phyloP scores from a whole-genome alignment of 2,113 vertebrate genomes.

The Rhabdornis inornatus region DNA sequence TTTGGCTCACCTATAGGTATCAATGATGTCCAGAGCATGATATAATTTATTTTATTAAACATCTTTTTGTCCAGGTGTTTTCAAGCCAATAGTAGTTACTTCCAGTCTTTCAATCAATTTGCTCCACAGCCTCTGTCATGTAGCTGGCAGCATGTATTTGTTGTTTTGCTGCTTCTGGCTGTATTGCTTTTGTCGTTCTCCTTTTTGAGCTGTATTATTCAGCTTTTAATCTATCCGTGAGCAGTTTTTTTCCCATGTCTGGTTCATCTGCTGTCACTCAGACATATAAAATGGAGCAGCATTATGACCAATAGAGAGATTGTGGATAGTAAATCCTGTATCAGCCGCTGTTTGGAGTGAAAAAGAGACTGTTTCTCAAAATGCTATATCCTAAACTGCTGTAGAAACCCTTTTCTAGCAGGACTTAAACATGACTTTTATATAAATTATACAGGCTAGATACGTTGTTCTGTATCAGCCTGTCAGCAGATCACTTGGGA shows the following conservation, averaged over 20 bases:
- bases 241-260: not conserved
- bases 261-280: not conserved
- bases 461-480: not conserved
- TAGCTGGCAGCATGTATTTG: not conserved
- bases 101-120: not conserved
- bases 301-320: not conserved
- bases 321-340: not conserved
- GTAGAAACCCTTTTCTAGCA: not conserved
- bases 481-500: not conserved
- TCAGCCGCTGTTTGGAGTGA: not conserved
- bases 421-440: not conserved
- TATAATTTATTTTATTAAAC: not conserved
- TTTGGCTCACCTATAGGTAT: not conserved
- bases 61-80: not conserved
- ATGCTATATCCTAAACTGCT: not conserved
- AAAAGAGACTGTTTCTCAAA: not conserved
- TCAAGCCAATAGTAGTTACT: not conserved
- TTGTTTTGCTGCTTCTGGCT: not conserved
- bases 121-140: not conserved
- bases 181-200: not conserved
- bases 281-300: not conserved
- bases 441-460: rapidly evolving
- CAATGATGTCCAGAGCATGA: not conserved
- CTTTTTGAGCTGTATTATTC: not conserved
- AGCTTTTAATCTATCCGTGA: not conserved